Percentiles rank a stretch among this genome's conserved stretches.
phyloP scores from a whole-genome alignment of 30 jellyfish, hydroid and myxozoan species.

The Hydractinia echinata region DNA sequence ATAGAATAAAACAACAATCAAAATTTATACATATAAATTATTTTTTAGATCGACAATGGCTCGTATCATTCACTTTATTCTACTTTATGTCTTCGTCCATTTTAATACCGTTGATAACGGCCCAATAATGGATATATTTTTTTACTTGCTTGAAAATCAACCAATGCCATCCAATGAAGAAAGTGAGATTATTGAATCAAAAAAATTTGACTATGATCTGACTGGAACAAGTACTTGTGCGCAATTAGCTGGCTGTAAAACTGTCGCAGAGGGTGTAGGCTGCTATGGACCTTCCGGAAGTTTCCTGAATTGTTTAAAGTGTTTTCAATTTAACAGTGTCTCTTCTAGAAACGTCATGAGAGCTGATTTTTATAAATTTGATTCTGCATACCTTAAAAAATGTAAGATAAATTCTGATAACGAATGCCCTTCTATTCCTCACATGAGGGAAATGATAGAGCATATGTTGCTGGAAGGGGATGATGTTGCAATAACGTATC shows the following conservation, averaged over 20 bases:
- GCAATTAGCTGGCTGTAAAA: constrained; percentile 26
- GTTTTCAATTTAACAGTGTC: neutral
- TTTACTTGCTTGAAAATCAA: constrained; percentile 1
- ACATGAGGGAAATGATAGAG: constrained; percentile 12
- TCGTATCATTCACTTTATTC: too few species aligned
- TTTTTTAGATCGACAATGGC: too few species aligned
- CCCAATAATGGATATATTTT: neutral
- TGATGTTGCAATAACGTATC: constrained; percentile 28
- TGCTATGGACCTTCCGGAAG: constrained; percentile 17
- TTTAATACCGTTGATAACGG: neutral
- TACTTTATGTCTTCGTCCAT: too few species aligned
- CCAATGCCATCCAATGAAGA: neutral
- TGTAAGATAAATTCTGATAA: neutral
- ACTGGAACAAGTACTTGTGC: constrained; percentile 21
- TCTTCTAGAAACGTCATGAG: constrained; percentile 19
- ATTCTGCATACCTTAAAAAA: neutral
- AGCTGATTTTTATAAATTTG: constrained; percentile 18
- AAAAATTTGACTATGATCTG: constrained; percentile 1
- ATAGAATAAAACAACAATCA: too few species aligned
- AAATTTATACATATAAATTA: too few species aligned
- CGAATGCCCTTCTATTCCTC: constrained; percentile 21
- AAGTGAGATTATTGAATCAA: neutral
- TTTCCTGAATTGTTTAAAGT: neutral
- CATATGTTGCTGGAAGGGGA: constrained; percentile 18
- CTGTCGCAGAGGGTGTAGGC: neutral